phyloP scores from a whole-genome alignment of 1,140 invertebrate genomes.

The Sitobion miscanthi region DNA sequence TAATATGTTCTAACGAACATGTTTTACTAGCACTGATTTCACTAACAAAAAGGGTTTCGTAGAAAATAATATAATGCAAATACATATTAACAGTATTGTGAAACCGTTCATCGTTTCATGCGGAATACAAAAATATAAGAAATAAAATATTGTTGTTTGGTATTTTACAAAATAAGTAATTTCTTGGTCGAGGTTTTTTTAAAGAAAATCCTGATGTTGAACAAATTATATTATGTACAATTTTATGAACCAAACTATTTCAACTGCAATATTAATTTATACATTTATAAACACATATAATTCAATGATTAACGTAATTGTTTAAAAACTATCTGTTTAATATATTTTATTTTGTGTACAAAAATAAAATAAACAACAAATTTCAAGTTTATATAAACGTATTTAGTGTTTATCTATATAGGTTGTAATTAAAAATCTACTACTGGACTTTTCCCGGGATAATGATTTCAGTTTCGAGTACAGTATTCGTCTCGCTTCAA shows the following conservation, averaged over 20 bases:
- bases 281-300: too few species aligned
- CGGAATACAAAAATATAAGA: too few species aligned
- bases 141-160: too few species aligned
- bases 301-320: background rate
- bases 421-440: background rate
- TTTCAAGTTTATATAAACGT: background rate
- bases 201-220: background rate
- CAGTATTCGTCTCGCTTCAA: background rate
- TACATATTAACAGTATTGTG: too few species aligned
- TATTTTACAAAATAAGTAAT: background rate
- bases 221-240: background rate
- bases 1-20: too few species aligned
- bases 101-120: too few species aligned
- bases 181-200: background rate
- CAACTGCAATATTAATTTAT: background rate
- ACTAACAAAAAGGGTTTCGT: too few species aligned
- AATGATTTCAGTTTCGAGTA: background rate
- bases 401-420: background rate
- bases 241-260: background rate
- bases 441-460: background rate
- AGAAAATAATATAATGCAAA: too few species aligned
- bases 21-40: too few species aligned
- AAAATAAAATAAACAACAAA: background rate
- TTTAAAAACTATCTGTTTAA: background rate
- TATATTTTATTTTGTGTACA: background rate